Percentiles rank a stretch among this genome's conserved stretches.
Conservation (phyloP, 2,797 vertebrate genomes). For the Lacerta viridis region DNA sequence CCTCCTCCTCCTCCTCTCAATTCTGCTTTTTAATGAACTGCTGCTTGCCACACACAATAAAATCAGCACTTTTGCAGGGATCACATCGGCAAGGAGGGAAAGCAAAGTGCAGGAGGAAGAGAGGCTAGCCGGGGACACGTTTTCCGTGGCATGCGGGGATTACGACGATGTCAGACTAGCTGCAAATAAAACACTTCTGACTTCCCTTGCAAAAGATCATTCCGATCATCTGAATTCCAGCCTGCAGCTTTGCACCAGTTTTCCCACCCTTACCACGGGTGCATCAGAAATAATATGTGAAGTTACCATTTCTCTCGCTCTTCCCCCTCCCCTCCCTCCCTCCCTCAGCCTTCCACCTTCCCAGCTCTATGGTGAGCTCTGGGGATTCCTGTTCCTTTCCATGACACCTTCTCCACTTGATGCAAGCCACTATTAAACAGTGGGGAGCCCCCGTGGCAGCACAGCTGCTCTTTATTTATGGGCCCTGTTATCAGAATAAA, state of each 20-base stretch:
- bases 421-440: constrained; percentile 76
- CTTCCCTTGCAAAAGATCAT: constrained; percentile 45
- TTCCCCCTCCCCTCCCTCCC: too few species aligned
- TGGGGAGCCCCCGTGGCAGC: constrained; percentile 51
- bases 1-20: constrained; percentile 84
- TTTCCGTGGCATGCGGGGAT: background rate
- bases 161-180: constrained; percentile 47
- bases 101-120: constrained; percentile 41
- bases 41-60: constrained; percentile 84
- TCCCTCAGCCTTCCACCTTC: constrained; percentile 25
- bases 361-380: constrained; percentile 72
- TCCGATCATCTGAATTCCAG: constrained; percentile 53
- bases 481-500: too few species aligned
- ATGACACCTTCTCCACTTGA: constrained; percentile 71
- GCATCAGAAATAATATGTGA: constrained; percentile 32
- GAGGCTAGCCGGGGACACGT: constrained; percentile 21
- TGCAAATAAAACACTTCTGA: constrained; percentile 69
- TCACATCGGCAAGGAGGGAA: constrained; percentile 59
- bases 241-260: background rate
- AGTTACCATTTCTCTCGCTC: background rate
- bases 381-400: constrained; percentile 73
- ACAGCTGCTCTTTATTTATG: background rate
- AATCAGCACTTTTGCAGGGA: constrained; percentile 72
- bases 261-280: too few species aligned
- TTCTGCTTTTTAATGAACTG: constrained; percentile 85